Conservation (phyloP, 2,113 vertebrate genomes). For the Amphiprion ocellaris region DNA sequence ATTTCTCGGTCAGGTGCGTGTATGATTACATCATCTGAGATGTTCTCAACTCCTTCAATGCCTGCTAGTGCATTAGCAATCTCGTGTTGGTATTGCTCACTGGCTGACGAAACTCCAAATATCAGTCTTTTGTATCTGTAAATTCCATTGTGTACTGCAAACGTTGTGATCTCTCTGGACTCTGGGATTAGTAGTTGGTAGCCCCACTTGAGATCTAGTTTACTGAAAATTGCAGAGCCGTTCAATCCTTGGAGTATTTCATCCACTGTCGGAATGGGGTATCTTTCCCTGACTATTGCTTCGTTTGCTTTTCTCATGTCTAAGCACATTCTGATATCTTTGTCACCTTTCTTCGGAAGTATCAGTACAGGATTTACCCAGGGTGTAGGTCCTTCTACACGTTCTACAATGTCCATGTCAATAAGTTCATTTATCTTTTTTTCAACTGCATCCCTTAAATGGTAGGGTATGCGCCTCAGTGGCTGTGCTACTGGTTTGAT, state of each 20-base stretch:
- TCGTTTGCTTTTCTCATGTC: too few species aligned
- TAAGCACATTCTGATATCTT: slow-evolving; percentile 35
- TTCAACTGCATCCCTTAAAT: background rate
- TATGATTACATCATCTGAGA: slow-evolving; percentile 56
- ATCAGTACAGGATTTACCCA: slow-evolving; percentile 53
- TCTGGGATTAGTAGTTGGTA: slow-evolving; percentile 48
- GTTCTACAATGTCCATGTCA: slow-evolving; percentile 45
- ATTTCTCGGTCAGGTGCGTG: slow-evolving; percentile 2
- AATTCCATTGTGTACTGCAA: slow-evolving; percentile 37
- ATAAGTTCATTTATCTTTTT: background rate
- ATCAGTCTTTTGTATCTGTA: slow-evolving; percentile 57
- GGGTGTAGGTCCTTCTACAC: slow-evolving; percentile 30
- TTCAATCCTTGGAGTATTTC: slow-evolving; percentile 15
- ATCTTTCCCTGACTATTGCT: slow-evolving; percentile 9
- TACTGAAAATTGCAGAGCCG: slow-evolving; percentile 40
- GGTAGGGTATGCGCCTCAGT: background rate
- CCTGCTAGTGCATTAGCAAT: slow-evolving; percentile 21
- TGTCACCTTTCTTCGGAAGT: slow-evolving; percentile 22
- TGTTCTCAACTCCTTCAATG: slow-evolving; percentile 53
- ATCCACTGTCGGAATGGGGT: slow-evolving; percentile 41
- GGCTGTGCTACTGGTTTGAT: slow-evolving; percentile 11
- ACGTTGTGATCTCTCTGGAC: slow-evolving; percentile 44
- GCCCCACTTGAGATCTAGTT: slow-evolving; percentile 51
- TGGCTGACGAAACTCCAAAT: slow-evolving; percentile 44
- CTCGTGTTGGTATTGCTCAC: slow-evolving; percentile 49